Evolutionary conservation across 2,888 invertebrate genomes (phyloP).

Genomic region (Sturmia bella): DNA sequence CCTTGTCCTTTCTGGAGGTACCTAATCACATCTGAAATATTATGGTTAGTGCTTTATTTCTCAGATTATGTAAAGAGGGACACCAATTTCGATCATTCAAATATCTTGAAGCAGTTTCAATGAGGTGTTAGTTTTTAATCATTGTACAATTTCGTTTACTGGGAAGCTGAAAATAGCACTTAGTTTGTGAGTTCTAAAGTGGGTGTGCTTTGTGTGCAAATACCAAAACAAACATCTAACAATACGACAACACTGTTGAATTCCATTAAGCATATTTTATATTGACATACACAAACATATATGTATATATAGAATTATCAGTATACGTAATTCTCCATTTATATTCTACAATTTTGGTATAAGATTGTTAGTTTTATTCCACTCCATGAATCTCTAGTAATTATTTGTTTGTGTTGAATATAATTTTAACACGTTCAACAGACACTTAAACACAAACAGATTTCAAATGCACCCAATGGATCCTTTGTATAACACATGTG

Average conservation of each 20-base stretch:
- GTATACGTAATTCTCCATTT: too few species aligned
- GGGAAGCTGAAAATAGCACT: too few species aligned
- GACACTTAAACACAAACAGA: not conserved
- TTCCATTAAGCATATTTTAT: slow-evolving; percentile 9
- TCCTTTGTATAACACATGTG: not conserved
- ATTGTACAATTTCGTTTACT: too few species aligned
- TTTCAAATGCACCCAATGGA: slow-evolving; percentile 6
- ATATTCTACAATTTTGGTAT: slow-evolving; percentile 13
- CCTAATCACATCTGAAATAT: too few species aligned
- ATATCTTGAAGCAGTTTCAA: too few species aligned
- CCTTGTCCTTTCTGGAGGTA: too few species aligned
- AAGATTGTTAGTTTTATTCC: slow-evolving; percentile 25
- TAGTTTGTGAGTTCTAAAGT: too few species aligned
- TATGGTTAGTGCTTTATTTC: too few species aligned
- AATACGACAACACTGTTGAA: slow-evolving; percentile 2
- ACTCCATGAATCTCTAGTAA: slow-evolving; percentile 16
- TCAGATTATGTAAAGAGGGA: too few species aligned
- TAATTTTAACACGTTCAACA: slow-evolving; percentile 57
- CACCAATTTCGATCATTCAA: too few species aligned
- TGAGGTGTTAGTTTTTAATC: too few species aligned
- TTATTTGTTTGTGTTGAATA: slow-evolving; percentile 46
- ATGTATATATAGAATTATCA: not conserved
- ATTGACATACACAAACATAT: not conserved
- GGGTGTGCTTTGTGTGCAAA: too few species aligned
- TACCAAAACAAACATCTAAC: not conserved